Evolutionary conservation across 2,797 vertebrate species (phyloP).

Genomic region (Diplodus puntazzo): DNA sequence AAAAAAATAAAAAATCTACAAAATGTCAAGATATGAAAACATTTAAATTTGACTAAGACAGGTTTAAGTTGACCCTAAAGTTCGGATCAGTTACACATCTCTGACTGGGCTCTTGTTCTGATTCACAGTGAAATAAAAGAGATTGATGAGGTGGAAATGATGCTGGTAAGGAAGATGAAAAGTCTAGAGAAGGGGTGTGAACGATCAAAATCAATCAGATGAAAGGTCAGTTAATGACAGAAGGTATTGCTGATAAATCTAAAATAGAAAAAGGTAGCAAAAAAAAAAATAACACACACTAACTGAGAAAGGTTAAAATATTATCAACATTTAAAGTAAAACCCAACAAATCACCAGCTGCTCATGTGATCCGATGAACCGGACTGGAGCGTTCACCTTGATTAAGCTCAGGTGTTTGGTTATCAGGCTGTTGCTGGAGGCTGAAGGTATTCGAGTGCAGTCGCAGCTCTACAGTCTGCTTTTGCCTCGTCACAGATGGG

Average conservation of each 20-base stretch:
- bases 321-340: neutral
- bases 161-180: neutral
- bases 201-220: too few species aligned
- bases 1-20: neutral
- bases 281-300: neutral
- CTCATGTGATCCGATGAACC: constrained; percentile 27
- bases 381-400: neutral
- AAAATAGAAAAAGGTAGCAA: neutral
- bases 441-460: constrained; percentile 15
- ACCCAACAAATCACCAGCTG: constrained; percentile 25
- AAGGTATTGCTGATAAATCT: neutral
- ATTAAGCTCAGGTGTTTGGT: constrained; percentile 22
- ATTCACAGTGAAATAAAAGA: neutral
- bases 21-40: neutral
- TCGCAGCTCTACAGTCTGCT: neutral
- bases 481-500: constrained; percentile 5
- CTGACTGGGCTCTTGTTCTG: too few species aligned
- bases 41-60: neutral
- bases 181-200: neutral
- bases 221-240: too few species aligned
- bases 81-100: too few species aligned
- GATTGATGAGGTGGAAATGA: neutral
- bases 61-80: neutral
- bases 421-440: constrained; percentile 20
- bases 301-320: neutral